Evolutionary conservation across 2,888 invertebrate species (phyloP).

Genomic region (Idaea straminata): DNA sequence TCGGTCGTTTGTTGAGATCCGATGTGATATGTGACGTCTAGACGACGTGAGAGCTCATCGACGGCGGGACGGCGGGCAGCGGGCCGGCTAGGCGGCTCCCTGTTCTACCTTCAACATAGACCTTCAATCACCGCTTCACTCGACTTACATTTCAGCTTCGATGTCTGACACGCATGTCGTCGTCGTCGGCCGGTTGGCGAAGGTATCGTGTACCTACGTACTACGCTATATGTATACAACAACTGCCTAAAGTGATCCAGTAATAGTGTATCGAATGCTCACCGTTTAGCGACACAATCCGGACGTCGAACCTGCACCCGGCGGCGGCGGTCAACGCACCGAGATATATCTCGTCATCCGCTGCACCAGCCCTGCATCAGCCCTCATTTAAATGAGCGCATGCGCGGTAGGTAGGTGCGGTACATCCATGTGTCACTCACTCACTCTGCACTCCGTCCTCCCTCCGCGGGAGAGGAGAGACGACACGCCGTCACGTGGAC

Average conservation of each 20-base stretch:
- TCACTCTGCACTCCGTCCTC: slow-evolving; percentile 28
- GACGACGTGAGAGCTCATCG: too few species aligned
- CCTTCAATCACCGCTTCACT: too few species aligned
- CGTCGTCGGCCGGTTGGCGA: too few species aligned
- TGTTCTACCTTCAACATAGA: too few species aligned
- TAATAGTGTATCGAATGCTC: slow-evolving; percentile 43
- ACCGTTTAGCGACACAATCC: slow-evolving; percentile 51
- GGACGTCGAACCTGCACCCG: slow-evolving; percentile 51
- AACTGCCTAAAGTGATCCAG: slow-evolving; percentile 9
- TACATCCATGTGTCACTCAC: slow-evolving; percentile 22
- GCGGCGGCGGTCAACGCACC: slow-evolving; percentile 55
- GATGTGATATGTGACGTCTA: too few species aligned
- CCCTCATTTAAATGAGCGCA: slow-evolving; percentile 28
- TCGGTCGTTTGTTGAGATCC: too few species aligned
- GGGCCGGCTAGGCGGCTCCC: too few species aligned
- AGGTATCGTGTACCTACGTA: too few species aligned
- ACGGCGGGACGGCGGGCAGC: too few species aligned
- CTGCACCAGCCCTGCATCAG: slow-evolving; percentile 40
- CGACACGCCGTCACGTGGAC: slow-evolving; percentile 26
- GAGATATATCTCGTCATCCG: slow-evolving; percentile 50
- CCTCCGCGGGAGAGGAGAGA: slow-evolving; percentile 11
- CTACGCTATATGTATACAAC: not conserved
- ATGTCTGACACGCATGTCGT: too few species aligned
- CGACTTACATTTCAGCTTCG: too few species aligned
- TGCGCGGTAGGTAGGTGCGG: slow-evolving; percentile 7